A percentile compares a stretch with the other conserved stretches of the same genome.
Evolutionary conservation across 2,888 invertebrate genomes (phyloP).

Genomic region (Ceraclea dissimilis): DNA sequence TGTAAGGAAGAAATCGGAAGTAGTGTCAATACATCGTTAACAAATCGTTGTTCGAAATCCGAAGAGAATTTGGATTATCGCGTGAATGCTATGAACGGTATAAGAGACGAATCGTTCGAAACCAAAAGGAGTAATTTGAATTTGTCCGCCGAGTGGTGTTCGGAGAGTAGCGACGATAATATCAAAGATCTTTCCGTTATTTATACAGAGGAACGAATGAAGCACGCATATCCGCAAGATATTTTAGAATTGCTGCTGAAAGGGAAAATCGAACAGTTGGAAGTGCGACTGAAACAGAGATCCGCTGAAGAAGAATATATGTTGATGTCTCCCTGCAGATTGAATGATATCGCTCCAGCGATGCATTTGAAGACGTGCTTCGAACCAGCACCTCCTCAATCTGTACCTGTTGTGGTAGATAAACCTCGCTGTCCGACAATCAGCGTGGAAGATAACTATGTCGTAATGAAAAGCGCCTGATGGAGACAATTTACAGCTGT

Average conservation of each 20-base stretch:
- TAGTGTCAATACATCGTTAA: slow-evolving; percentile 29
- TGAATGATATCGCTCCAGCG: neutral
- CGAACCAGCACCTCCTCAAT: neutral
- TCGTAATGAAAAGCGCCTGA: slow-evolving; percentile 21
- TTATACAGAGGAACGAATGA: slow-evolving; percentile 31
- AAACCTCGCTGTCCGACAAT: neutral
- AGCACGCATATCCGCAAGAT: slow-evolving; percentile 37
- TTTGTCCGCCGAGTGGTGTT: slow-evolving; percentile 29
- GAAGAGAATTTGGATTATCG: slow-evolving; percentile 18
- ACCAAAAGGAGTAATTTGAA: slow-evolving; percentile 35
- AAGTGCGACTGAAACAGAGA: slow-evolving; percentile 31
- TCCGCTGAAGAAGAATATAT: slow-evolving; percentile 37
- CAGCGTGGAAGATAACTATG: slow-evolving; percentile 20
- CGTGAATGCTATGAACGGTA: neutral
- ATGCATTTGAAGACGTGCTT: neutral
- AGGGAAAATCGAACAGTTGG: slow-evolving; percentile 33
- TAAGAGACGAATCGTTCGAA: slow-evolving; percentile 8
- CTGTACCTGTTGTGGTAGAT: neutral
- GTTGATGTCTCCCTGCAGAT: slow-evolving; percentile 40
- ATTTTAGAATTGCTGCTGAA: slow-evolving; percentile 39
- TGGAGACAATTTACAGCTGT: neutral
- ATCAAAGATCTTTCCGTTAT: slow-evolving; percentile 25
- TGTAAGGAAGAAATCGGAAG: slow-evolving; percentile 24
- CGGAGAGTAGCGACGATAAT: slow-evolving; percentile 26
- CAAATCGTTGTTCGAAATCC: slow-evolving; percentile 31